Conservation (phyloP, 2,888 invertebrate species). For the Nymphalis urticae region DNA sequence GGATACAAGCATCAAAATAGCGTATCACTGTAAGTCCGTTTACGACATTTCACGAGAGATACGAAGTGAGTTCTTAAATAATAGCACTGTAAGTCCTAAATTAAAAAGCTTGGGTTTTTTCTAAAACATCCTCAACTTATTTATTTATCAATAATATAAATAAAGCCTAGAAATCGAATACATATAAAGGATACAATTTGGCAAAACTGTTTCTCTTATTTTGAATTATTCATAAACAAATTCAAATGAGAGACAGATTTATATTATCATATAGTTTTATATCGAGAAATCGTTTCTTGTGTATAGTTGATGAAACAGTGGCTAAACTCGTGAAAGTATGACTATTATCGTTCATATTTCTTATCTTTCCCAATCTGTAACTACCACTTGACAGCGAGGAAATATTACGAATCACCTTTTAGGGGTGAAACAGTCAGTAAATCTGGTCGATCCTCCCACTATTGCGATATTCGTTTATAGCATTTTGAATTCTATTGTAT, state of each 20-base stretch:
- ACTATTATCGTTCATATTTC: constrained; percentile 31
- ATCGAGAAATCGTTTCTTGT: constrained; percentile 6
- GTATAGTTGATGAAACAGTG: constrained; percentile 18
- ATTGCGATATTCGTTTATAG: too few species aligned
- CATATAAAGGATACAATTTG: background rate
- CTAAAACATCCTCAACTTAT: too few species aligned
- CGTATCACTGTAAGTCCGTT: too few species aligned
- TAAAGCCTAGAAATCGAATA: too few species aligned
- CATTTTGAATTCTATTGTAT: constrained; percentile 45
- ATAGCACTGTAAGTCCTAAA: too few species aligned
- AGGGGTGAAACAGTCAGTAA: constrained; percentile 68
- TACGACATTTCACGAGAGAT: too few species aligned
- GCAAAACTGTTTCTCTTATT: background rate
- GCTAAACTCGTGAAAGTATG: constrained; percentile 28
- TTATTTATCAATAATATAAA: too few species aligned
- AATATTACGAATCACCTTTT: constrained; percentile 71
- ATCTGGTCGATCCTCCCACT: constrained; percentile 70
- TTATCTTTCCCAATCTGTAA: constrained; percentile 26
- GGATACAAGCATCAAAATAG: too few species aligned
- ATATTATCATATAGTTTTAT: constrained; percentile 5
- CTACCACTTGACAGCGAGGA: constrained; percentile 36
- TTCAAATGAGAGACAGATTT: constrained; percentile 2
- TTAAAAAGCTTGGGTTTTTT: too few species aligned
- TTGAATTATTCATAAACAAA: background rate
- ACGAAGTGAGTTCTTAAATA: too few species aligned